Evolutionary conservation across 2,888 invertebrate species (phyloP).

Genomic region (Mellilla xanthometata): DNA sequence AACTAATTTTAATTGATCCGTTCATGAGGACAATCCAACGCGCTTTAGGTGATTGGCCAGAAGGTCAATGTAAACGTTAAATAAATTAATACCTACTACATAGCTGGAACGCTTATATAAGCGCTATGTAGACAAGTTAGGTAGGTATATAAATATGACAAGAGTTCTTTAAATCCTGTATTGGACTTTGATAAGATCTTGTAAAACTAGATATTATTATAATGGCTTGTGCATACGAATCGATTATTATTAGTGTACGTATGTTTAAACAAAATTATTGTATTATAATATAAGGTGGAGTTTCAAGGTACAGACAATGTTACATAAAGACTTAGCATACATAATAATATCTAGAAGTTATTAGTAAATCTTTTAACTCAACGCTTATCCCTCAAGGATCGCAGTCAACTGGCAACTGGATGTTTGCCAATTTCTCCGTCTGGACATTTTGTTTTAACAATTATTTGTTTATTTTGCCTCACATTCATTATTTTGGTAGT

Average conservation of each 20-base stretch:
- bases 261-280: slow-evolving; percentile 7
- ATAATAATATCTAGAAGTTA: slow-evolving; percentile 32
- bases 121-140: slow-evolving; percentile 6
- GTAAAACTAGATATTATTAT: slow-evolving; percentile 4
- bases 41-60: slow-evolving; percentile 27
- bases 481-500: slow-evolving; percentile 44
- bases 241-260: neutral
- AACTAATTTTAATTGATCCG: slow-evolving; percentile 39
- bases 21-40: slow-evolving; percentile 39
- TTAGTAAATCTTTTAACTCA: slow-evolving; percentile 44
- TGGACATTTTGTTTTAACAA: slow-evolving; percentile 51
- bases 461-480: slow-evolving; percentile 54
- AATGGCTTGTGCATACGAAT: too few species aligned
- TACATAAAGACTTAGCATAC: slow-evolving; percentile 30
- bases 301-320: slow-evolving; percentile 13
- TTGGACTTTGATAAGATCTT: neutral
- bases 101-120: neutral
- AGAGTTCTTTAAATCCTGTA: neutral
- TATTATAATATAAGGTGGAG: neutral
- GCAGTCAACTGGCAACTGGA: slow-evolving; percentile 49
- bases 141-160: neutral
- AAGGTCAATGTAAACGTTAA: slow-evolving; percentile 23
- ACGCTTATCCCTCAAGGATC: slow-evolving; percentile 56
- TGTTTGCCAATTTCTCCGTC: slow-evolving; percentile 52
- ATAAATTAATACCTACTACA: slow-evolving; percentile 2